Percentiles rank a stretch among this genome's conserved stretches.
These are phyloP conservation scores for Misgurnus anguillicaudatus DNA, from an alignment of 2,113 vertebrate genomes.

Conservation along the genomic window DNA sequence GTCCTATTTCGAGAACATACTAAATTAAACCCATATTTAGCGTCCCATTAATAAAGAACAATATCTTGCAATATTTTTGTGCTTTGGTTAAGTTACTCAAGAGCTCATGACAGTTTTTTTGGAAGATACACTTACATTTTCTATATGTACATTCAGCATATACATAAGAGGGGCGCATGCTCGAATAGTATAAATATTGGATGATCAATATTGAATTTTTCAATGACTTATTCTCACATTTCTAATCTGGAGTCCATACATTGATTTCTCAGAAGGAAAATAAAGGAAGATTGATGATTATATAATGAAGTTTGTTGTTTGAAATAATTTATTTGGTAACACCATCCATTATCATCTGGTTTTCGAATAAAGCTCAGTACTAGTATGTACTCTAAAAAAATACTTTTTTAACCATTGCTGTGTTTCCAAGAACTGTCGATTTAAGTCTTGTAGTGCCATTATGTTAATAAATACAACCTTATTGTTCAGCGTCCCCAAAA, in stretches of 20 bases:
- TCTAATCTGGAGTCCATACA: neutral
- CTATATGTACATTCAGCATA: neutral
- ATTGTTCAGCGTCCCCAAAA: too few species aligned
- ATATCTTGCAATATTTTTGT: constrained; percentile 28
- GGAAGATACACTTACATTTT: neutral
- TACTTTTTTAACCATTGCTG: neutral
- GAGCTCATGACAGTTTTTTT: neutral
- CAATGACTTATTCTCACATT: too few species aligned
- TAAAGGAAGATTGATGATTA: constrained; percentile 3
- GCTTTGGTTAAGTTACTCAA: neutral
- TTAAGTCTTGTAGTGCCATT: neutral
- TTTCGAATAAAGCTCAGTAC: too few species aligned
- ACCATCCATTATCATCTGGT: neutral
- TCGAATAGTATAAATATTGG: neutral
- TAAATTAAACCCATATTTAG: constrained; percentile 32
- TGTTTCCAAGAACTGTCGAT: constrained; percentile 1
- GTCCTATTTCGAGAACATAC: constrained; percentile 32
- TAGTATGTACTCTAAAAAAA: neutral
- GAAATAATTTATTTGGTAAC: neutral
- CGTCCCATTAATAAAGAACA: constrained; percentile 35
- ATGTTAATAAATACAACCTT: too few species aligned
- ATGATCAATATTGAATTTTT: neutral
- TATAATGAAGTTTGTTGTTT: neutral
- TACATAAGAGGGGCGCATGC: neutral
- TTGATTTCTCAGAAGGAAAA: neutral